Conservation (phyloP, 1,140 invertebrate species). For the Panagrolaimus sp. region DNA sequence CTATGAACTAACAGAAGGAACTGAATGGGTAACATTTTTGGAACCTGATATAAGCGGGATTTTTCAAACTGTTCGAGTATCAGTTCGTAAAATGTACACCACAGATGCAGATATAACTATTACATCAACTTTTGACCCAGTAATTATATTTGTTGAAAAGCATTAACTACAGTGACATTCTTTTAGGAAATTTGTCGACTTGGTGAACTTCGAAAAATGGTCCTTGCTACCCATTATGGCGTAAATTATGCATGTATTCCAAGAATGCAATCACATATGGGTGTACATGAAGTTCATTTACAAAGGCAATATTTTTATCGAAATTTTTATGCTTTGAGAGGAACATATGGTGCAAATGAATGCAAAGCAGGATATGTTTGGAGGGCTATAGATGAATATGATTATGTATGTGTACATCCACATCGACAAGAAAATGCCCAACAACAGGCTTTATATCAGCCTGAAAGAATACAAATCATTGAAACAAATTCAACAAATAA, state of each 20-base stretch:
- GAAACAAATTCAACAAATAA: not conserved
- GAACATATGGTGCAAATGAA: conserved; percentile 44
- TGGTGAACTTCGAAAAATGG: not conserved
- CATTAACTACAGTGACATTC: not conserved
- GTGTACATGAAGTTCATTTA: conserved; percentile 22
- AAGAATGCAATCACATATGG: conserved; percentile 12
- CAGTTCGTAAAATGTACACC: conserved; percentile 34
- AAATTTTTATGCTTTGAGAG: conserved; percentile 28
- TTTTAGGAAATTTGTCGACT: conserved; percentile 28
- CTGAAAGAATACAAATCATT: conserved; percentile 21
- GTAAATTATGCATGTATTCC: conserved; percentile 23
- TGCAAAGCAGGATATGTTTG: conserved; percentile 38
- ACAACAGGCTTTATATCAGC: conserved; percentile 5
- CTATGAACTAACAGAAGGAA: conserved; percentile 51
- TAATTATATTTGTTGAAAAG: conserved; percentile 9
- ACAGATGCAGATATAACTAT: conserved; percentile 33
- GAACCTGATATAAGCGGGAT: conserved; percentile 23
- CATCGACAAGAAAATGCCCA: conserved; percentile 26
- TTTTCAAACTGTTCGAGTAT: conserved; percentile 47
- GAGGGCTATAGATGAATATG: conserved; percentile 44
- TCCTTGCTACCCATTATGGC: conserved; percentile 9
- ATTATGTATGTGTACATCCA: conserved; percentile 46
- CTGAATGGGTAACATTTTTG: conserved; percentile 48
- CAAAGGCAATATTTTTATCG: conserved; percentile 24
- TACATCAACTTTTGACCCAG: conserved; percentile 13